Base-by-base conservation (phyloP, 2,797 vertebrate genomes). In the Sylvia borin region DNA sequence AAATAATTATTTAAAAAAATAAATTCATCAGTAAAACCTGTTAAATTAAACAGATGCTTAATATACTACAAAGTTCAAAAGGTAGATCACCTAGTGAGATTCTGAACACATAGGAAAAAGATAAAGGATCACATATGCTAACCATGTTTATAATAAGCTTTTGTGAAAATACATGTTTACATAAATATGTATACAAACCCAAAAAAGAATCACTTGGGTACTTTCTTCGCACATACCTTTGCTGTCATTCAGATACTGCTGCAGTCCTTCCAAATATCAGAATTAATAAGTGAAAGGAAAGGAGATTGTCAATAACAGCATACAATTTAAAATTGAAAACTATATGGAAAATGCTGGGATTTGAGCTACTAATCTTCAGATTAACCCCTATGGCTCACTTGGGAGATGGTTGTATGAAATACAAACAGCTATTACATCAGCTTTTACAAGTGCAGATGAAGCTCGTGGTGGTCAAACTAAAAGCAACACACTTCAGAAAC, bases 291-390 rank as follows among this genome's bases (percentile, higher is more conserved):
- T 70, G 25, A 78, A 90, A 85, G 50, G 74, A 89, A 94, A 60
- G 36, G 10, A 79, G 70, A 71, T 42, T 77, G 62, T 71, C 88
- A 93, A 61, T 65, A 95, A n/a, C 25, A 88, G 45, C 31, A 74
- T 13, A 82, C 25, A 84, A 74, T 94, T 95, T 85, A 57, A 87
- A 95, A 94, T 16, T 86, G 88, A 93, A 92, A 93, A 96, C 79
- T 92, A 58, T 90, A 86, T 0, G 2, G 82, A 91, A 95, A 92
- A 94, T 85, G 71, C 53, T 65, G 67, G 67, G 90, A 96, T 95
- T 93, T 94, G 53, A 89, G 85, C 57, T 87, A 83, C 88, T 94
- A 86, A 94, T 96, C 95, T 94, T 92, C 80, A 95, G 95, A 93
- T 95, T 95, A 95, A 93, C 74, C 83, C 74, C 91, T 87, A 48